Conservation (phyloP, 2,888 invertebrate species). For the Eueremaeus valkanovi region DNA sequence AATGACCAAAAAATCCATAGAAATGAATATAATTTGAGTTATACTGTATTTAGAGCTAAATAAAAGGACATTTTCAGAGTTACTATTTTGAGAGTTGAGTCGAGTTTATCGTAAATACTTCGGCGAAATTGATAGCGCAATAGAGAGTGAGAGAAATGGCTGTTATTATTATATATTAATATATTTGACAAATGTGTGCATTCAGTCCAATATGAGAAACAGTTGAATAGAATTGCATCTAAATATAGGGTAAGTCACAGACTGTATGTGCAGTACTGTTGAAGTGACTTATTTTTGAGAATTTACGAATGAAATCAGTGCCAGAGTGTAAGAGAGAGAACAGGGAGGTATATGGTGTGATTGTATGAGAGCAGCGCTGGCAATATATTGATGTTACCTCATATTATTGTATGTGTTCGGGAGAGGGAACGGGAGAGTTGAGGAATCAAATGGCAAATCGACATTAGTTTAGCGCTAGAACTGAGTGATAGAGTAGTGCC, state of each 20-base stretch:
- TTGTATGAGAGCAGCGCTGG: not conserved
- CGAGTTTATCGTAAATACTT: no score
- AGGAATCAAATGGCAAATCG: not conserved
- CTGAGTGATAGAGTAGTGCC: not conserved
- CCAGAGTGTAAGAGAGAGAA: not conserved
- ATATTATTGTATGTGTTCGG: not conserved
- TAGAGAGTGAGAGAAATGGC: no score
- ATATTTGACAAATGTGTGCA: constrained; percentile 8
- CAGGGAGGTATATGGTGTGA: no score
- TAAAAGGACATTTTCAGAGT: no score
- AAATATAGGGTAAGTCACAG: constrained; percentile 1
- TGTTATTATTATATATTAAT: not conserved
- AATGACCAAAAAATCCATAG: no score
- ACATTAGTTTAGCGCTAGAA: not conserved
- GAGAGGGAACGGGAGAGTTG: not conserved
- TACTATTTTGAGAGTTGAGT: no score
- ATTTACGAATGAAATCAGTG: not conserved
- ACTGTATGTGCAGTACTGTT: not conserved
- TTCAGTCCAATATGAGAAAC: not conserved
- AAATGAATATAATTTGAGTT: no score
- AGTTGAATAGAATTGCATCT: not conserved
- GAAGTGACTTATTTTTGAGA: not conserved
- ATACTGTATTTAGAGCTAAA: no score
- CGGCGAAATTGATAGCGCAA: no score
- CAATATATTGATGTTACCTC: not conserved